These are phyloP conservation scores for Lasius platythorax DNA, from an alignment of 2,888 invertebrate species.

Conservation along the genomic window DNA sequence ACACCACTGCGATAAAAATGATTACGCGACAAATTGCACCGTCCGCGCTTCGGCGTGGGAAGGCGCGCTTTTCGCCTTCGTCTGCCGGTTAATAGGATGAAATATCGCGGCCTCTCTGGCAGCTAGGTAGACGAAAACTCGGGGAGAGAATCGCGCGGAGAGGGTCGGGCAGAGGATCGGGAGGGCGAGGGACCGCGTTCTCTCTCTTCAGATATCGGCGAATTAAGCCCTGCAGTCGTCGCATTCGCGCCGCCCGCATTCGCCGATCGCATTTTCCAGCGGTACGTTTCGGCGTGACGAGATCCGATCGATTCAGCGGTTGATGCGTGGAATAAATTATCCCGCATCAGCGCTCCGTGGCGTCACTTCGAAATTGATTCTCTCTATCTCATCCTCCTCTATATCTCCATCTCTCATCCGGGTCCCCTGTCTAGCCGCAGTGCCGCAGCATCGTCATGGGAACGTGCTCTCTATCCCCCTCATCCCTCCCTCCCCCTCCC, in stretches of 20 bases:
- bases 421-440: conserved; percentile 53
- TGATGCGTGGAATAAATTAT: conserved; percentile 57
- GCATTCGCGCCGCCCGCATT: conserved; percentile 51
- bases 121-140: conserved; percentile 16
- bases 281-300: conserved; percentile 47
- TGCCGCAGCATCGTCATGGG: conserved; percentile 55
- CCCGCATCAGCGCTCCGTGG: conserved; percentile 43
- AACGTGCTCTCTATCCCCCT: conserved; percentile 44
- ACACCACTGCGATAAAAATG: conserved; percentile 51
- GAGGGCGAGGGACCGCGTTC: not conserved
- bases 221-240: conserved; percentile 51
- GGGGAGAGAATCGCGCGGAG: not conserved
- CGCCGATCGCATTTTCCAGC: conserved; percentile 51
- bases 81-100: conserved; percentile 38
- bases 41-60: conserved; percentile 2
- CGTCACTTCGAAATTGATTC: conserved; percentile 58
- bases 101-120: conserved; percentile 51
- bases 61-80: conserved; percentile 28
- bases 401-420: conserved; percentile 50
- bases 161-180: not conserved
- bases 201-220: conserved; percentile 48
- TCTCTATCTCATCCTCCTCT: conserved; percentile 45
- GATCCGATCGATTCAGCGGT: conserved; percentile 51
- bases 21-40: conserved; percentile 57
- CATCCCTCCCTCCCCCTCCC: not conserved